Evolutionary conservation across 2,797 vertebrate species (phyloP), one percentile per base, ranked within the genome.

Genomic region (Yasuhikotakia modesta): DNA sequence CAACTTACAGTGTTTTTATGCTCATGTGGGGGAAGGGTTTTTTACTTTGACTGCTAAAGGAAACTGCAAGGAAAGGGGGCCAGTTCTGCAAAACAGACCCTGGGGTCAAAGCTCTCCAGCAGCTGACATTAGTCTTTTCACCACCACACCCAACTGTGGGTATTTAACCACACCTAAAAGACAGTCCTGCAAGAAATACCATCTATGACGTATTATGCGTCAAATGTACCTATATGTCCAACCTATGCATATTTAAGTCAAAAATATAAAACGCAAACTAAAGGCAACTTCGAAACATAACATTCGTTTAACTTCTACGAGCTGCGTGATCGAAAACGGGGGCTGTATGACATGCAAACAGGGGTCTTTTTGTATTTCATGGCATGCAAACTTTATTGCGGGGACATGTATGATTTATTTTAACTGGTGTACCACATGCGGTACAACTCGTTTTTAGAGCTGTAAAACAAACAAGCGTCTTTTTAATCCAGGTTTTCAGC

Each of bases 101-200:
- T 70, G 67, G 57, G 67, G 67, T 64, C 58, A 53, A 64, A 68
- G 39, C 76, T 64, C 58, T 78, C 67, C 17, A 76, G 73, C 73
- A 70, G 57, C 68, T 45, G n/a, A 21, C 70, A 81, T 79, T 57
- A 79, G 83, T 77, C 73, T 78, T 77, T 70, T 50, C 73, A 81
- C 74, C 83, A 74, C 68, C 72, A 68, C 81, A 81, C 85, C 79
- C 83, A 86, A 73, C 80, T 87, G 83, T 82, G 80, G 72, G 84
- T 83, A 73, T 50, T 24, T 50, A 71, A 70, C 64, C 74, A 55
- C 73, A 78, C 69, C 61, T 76, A 48, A 43, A 71, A 76, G 30
- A 48, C 45, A 67, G 32, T 58, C 69, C 74, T 60, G 64, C 67
- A 80, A 53, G 30, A 16, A 57, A 52, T 2, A 67, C 17, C 60